Conservation (phyloP, 2,113 vertebrate genomes). For the Arizona elegans region DNA sequence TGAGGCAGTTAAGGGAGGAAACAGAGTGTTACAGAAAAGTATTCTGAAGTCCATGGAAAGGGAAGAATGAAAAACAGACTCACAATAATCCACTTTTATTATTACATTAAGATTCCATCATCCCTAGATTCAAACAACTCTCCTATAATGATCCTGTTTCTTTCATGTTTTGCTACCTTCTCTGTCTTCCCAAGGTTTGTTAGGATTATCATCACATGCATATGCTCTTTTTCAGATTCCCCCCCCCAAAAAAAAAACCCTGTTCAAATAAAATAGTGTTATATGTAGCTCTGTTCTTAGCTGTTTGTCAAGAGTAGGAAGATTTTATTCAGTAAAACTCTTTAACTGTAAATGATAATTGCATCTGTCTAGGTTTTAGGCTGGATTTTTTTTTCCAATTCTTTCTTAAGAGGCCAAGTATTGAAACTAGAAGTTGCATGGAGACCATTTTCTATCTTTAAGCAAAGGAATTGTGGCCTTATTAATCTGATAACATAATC, state of each 20-base stretch:
- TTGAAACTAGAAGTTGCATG: neutral
- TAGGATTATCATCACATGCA: neutral
- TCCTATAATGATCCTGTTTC: neutral
- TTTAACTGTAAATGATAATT: neutral
- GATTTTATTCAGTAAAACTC: neutral
- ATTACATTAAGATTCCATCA: neutral
- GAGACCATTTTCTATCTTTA: neutral
- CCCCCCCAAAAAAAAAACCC: neutral
- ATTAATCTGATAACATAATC: neutral
- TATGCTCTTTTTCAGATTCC: neutral
- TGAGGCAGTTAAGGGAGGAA: neutral
- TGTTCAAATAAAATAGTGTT: neutral
- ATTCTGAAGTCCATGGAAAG: neutral
- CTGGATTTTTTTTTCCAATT: neutral
- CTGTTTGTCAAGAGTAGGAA: neutral
- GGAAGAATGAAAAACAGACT: neutral
- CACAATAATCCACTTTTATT: neutral
- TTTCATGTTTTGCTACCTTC: neutral
- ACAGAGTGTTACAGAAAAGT: neutral
- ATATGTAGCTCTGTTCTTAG: neutral
- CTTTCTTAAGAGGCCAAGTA: neutral
- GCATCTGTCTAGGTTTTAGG: neutral
- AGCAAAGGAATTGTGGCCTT: neutral
- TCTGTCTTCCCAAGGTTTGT: neutral
- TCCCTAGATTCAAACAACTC: neutral